These are phyloP conservation scores for Auanema freiburgensis DNA, from an alignment of 2,888 invertebrate species.

Conservation along the genomic window DNA sequence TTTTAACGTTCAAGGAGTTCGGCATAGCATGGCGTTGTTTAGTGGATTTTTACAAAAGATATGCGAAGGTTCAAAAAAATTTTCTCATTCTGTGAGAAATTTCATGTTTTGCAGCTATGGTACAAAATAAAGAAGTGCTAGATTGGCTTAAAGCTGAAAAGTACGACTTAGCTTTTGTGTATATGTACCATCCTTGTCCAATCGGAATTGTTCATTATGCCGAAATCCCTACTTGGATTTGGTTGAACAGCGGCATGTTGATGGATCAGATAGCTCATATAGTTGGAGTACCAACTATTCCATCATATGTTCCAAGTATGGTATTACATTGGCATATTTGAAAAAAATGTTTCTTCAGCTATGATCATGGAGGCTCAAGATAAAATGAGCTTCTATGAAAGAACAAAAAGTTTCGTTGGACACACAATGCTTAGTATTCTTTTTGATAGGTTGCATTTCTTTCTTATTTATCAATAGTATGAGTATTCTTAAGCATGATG, in stretches of 20 bases:
- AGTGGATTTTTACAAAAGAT: not conserved
- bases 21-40: not conserved
- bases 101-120: no score
- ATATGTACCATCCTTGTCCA: conserved; percentile 35
- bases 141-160: conserved; percentile 24
- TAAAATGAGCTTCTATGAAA: conserved; percentile 43
- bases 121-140: conserved; percentile 27
- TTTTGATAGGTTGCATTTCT: not conserved
- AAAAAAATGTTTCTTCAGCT: conserved; percentile 23
- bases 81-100: no score
- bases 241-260: conserved; percentile 48
- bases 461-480: not conserved
- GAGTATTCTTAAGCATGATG: conserved; percentile 14
- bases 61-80: not conserved
- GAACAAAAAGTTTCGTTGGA: conserved; percentile 47
- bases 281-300: conserved; percentile 49
- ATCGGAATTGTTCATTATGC: conserved; percentile 33
- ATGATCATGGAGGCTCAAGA: conserved; percentile 48
- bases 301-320: conserved; percentile 47
- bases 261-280: conserved; percentile 45
- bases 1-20: not conserved
- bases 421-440: conserved; percentile 28
- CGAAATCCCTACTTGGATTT: conserved; percentile 42
- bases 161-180: conserved; percentile 45
- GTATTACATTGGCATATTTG: not conserved